Percentiles rank a stretch among this genome's conserved stretches.
Conservation (phyloP, 2,113 vertebrate species). For the Pristiophorus japonicus region DNA sequence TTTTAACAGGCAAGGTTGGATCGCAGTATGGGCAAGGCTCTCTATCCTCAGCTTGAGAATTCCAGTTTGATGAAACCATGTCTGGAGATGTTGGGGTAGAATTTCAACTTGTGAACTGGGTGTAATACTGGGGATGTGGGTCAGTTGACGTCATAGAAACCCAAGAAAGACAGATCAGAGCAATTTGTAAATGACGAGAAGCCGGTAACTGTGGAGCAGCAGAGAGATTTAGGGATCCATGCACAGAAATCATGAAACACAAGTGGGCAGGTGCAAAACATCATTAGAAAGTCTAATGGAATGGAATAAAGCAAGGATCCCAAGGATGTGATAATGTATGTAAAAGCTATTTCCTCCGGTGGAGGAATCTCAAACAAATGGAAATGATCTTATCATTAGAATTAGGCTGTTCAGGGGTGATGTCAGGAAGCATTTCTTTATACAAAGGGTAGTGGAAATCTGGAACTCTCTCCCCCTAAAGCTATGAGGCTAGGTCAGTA, state of each 20-base stretch:
- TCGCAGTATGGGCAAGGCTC: not conserved
- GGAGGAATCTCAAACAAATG: too few species aligned
- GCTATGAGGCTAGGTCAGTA: too few species aligned
- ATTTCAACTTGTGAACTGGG: not conserved
- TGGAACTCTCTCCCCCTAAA: too few species aligned
- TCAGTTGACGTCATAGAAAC: not conserved
- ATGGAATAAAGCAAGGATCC: too few species aligned
- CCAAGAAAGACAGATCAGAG: not conserved
- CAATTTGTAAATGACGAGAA: not conserved
- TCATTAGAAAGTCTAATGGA: not conserved
- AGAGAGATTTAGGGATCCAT: not conserved
- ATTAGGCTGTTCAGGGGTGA: too few species aligned
- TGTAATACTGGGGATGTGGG: not conserved
- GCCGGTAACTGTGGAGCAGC: not conserved
- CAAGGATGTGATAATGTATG: too few species aligned
- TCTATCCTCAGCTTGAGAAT: too few species aligned
- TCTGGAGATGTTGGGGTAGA: not conserved
- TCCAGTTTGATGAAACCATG: not conserved
- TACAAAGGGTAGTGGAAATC: too few species aligned
- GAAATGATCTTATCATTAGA: too few species aligned
- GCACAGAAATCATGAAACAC: not conserved
- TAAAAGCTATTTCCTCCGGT: too few species aligned
- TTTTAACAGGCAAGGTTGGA: not conserved
- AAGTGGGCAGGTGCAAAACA: not conserved
- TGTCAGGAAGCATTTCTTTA: too few species aligned